Evolutionary conservation across 2,113 vertebrate species (phyloP), one percentile per base, ranked within the genome.

Genomic region (Spermophilus dauricus): DNA sequence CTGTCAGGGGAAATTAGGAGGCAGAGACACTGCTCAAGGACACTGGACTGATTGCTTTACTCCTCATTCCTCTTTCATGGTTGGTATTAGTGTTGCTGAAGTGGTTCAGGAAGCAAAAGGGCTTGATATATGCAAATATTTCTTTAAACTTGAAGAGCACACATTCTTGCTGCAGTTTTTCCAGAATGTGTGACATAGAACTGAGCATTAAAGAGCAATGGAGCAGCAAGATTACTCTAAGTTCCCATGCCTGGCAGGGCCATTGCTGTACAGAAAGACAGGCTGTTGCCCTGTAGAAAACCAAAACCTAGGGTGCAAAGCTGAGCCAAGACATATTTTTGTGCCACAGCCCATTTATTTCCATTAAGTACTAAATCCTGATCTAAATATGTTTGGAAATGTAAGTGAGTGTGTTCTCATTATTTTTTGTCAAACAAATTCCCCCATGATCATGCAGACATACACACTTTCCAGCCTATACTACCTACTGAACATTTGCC

Each of bases 401-500:
- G 3, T 20, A 14, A 26, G 11, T 26, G 18, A 26, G 11, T 45
- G 7, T 89, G 56, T 37, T 5, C 63, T 22, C 45, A 78, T 34
- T 32, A 69, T 61, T 61, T 61, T 61, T 61, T 61, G 65, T 17
- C 30, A 53, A 73, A 69, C 24, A 67, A 65, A 93, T 75, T 70
- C 1, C 5, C 28, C 7, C 32, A 63, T 61, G 48, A 42, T 2
- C 45, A 10, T 48, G 18, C 18, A 89, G 51, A 72, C 8, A 11
- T 61, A 34, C 7, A 16, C 28, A 63, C 26, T 89, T 93, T 58
- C 28, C 13, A 61, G 12, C 5, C 4, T 2, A 1, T 2, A 30
- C 3, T 0, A 17, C 16, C 6, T 1, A 22, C 5, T 45, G 37
- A 30, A 7, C 0, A 26, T 8, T 84, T 5, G 7, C 9, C 8